Base-by-base conservation (phyloP, 2,113 vertebrate species). In the Trichomycterus rosablanca region DNA sequence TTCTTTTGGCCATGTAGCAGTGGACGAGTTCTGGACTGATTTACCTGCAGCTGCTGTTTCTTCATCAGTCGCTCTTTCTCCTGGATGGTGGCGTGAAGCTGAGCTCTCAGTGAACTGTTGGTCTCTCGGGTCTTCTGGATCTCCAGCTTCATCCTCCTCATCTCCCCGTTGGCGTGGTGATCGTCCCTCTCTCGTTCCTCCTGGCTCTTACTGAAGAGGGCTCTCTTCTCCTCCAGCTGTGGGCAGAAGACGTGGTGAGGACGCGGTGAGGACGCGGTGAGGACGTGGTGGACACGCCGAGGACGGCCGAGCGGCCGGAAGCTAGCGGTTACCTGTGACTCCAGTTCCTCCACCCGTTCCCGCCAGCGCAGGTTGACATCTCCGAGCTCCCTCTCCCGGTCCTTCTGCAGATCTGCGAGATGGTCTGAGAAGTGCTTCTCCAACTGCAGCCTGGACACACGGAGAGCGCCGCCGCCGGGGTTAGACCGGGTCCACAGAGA, bases 11-110 rank as follows among this genome's bases (percentile, higher is more conserved):
- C n/a, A n/a, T n/a, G n/a, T n/a, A n/a, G n/a, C n/a, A 35, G 14
- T 35, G 9, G 5, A 8, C 10, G 9, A 0, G 9, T 14, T 12
- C 3, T 19, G 4, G 14, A 12, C 7, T 12, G 34, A 14, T 16
- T 5, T 26, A 93, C 93, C 89, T 92, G 86, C 61, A 94, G 79
- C 59, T 93, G 84, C n/a, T 89, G 77, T 71, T 72, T 83, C 79
- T 88, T 81, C 8, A 86, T 73, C 37, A 72, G 46, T 65, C 71
- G 70, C 40, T 86, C 75, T 44, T 81, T 81, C 62, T 78, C 78
- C 53, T 86, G 83, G 58, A 89, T 80, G 8, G 80, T 78, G 2
- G 76, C 72, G 52, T 88, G 81, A 7, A 86, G 81, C 61, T 87
- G 84, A 1, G 74, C 78, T 65, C 83, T 85, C 59, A 83, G 69